Percentiles rank a stretch among this genome's conserved stretches.
Conservation (phyloP, 1,140 invertebrate species). For the Centruroides sculpturatus region DNA sequence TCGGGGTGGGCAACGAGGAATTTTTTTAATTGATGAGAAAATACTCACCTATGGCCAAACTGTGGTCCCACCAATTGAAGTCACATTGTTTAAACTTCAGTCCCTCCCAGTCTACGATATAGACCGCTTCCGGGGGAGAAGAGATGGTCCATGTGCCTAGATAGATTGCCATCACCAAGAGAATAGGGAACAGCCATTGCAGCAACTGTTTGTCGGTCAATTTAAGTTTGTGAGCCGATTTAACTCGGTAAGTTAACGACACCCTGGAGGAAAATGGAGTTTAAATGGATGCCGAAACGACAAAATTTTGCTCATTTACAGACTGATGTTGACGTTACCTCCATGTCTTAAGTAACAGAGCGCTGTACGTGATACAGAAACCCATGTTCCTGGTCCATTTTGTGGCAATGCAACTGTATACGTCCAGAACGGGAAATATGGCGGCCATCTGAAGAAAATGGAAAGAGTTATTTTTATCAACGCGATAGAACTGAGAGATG, state of each 20-base stretch:
- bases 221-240: conserved; percentile 81
- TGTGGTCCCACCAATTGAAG: conserved; percentile 88
- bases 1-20: too few relatives aligned
- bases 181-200: conserved; percentile 79
- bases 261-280: conserved; percentile 44
- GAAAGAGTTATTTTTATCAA: too few relatives aligned
- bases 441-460: conserved; percentile 59
- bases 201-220: conserved; percentile 77
- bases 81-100: conserved; percentile 76
- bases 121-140: conserved; percentile 54
- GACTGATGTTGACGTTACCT: conserved; percentile 15
- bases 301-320: too few relatives aligned
- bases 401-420: conserved; percentile 66
- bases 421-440: conserved; percentile 67
- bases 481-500: background rate
- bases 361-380: conserved; percentile 79
- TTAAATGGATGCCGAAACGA: background rate
- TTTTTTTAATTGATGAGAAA: background rate
- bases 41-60: conserved; percentile 56
- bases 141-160: conserved; percentile 76
- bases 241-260: conserved; percentile 82
- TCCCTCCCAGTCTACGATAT: conserved; percentile 51
- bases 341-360: conserved; percentile 83
- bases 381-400: conserved; percentile 82
- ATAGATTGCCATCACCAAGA: conserved; percentile 74